Evolutionary conservation across 2,797 vertebrate species (phyloP), one percentile per base, ranked within the genome.

Genomic region (Coregonus sp.): DNA sequence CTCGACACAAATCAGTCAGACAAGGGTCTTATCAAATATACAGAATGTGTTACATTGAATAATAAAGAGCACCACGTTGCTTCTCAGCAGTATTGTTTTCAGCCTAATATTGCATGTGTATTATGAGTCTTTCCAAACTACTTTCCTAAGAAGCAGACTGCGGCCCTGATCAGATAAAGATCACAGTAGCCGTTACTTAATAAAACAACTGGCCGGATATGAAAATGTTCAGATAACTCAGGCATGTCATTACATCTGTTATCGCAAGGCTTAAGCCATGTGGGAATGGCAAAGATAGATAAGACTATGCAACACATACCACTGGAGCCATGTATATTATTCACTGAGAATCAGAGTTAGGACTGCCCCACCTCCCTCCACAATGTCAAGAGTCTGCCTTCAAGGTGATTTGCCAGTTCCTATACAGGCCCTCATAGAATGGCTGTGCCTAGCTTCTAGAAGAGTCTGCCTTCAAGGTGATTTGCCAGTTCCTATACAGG

Each of bases 241-340:
- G 2, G 6, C 40, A 70, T 47, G 37, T 40, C 16, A 50, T 18
- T 37, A 37, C 7, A 35, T 69, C 67, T 29, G 20, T 68, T 35
- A 35, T 68, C 47, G 29, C 9, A 31, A 52, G n/a, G 7, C 29
- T 15, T 54, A 1, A 11, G 51, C 50, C 56, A 54, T 54, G 61
- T 59, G 54, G 61, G 9, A 16, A 59, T 59, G 56, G 1, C 56
- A 59, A 54, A 54, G 67, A 69, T 16, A 40, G 72, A 73, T 73
- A 73, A 73, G 54, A 37, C 3, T 6, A 6, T 59, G 7, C 16
- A 61, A 5, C 33, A 73, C 72, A 11, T 7, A 35, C 6, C 71
- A 59, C 18, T 73, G 18, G 16, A 25, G 52, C 56, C 31, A 35
- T 12, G 18, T 0, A 18, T n/a, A 59, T 33, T 37, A 73, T n/a